Evolutionary conservation across 2,113 vertebrate genomes (phyloP), one percentile per base, ranked within the genome.

Genomic region (Nesoenas mayeri): DNA sequence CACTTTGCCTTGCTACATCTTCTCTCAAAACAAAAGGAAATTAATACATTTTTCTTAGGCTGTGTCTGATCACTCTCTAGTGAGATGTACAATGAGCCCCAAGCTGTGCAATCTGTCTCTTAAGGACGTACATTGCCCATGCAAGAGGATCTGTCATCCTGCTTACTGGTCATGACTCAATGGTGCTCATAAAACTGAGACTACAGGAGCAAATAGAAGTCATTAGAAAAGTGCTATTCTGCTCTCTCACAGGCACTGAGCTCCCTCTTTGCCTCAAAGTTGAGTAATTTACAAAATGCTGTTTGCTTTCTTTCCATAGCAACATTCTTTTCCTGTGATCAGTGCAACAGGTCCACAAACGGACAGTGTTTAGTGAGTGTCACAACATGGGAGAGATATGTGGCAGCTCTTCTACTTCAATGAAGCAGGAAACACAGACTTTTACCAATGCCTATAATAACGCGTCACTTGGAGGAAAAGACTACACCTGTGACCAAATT

Each of bases 211-310:
- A 94, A 65, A 72, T 3, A 86, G 50, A 92, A 87, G 15, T 88
- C 5, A 69, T 82, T 85, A 89, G 31, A 36, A 71, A 75, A 95
- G 85, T 61, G 32, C 31, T 36, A 26, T 88, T 93, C 70, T 93
- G 62, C 62, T 87, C 54, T 67, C 62, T 77, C 54, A 79, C 4
- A 18, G 47, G 91, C 19, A 32, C 40, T 75, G 61, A 94, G 87
- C 38, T 87, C 78, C 32, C 22, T 81, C 61, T 67, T 78, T 61
- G 57, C 24, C 32, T 79, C 80, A 12, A 51, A 86, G 54, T 96
- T 92, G 87, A 94, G 95, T 71, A 96, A 95, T 77, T 88, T 67
- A 80, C 47, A 89, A 48, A 81, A 86, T 32, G 11, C 13, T 58
- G 67, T 91, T 89, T 94, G 71, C 69, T 93, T 89, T 88, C 73